Evolutionary conservation across 2,113 vertebrate species (phyloP), one percentile per base, ranked within the genome.

Genomic region (Hippocampus mohnikei): DNA sequence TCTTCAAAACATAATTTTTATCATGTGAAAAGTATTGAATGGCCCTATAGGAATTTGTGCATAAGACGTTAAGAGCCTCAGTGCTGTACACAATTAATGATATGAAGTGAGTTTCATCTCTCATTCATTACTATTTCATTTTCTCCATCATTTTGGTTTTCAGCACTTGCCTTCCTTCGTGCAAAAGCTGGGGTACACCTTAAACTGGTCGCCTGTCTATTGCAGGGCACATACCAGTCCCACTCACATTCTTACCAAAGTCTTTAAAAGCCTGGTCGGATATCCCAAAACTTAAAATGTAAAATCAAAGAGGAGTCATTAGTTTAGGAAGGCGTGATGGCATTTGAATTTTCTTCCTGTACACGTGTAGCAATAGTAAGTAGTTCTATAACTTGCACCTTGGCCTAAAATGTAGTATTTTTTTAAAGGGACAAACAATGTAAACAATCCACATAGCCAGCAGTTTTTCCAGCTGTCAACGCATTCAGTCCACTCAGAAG

Each of bases 401-500:
- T 55, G 10, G n/a, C 21, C 52, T 23, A 3, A 55, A 23, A 55
- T 2, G 0, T 9, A 4, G 21, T 55, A 23, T 11, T 10, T 55
- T 66, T 66, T 20, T 20, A 29, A 67, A 46, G 15, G 29, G 46
- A 3, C 25, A 27, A 37, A 8, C n/a, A 10, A 12, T 20, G 18
- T 12, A 52, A 53, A 25, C 46, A 67, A 37, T 37, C 20, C 13
- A 23, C 25, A 59, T 59, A 59, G 25, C 25, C 56, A 59, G 56
- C 15, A 7, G 15, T 60, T 27, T 60, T 60, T 16, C 37, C 67
- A 50, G 66, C 46, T 67, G 50, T 33, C 15, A 53, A 68, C 13
- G 46, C 63, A 65, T 25, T 64, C 61, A 63, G 61, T 23, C 37
- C 60, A 18, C 18, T 40, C 10, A 52, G 60, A 69, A 23, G 29